phyloP scores from a whole-genome alignment of 2,113 vertebrate species.

The Chaenocephalus aceratus region DNA sequence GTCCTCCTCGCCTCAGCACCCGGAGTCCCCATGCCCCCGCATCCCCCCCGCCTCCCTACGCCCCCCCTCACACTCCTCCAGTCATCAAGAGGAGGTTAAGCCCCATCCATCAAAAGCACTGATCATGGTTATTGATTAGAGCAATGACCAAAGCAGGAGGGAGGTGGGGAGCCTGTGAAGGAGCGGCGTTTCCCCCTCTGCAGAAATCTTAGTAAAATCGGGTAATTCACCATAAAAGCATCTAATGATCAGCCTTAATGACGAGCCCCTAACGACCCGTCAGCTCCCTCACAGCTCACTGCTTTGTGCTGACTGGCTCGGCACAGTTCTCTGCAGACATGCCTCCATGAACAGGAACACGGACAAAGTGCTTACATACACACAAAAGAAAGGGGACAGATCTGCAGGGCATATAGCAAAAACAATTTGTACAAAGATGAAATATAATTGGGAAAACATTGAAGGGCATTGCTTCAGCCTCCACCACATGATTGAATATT shows the following conservation, averaged over 20 bases:
- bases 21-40: constrained; percentile 38
- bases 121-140: constrained; percentile 79
- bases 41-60: neutral
- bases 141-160: constrained; percentile 53
- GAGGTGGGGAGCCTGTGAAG: constrained; percentile 24
- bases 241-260: constrained; percentile 82
- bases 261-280: constrained; percentile 73
- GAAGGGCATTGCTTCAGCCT: neutral
- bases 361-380: constrained; percentile 71
- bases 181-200: constrained; percentile 29
- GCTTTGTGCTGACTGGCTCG: constrained; percentile 74
- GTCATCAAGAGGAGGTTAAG: constrained; percentile 68
- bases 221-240: constrained; percentile 76
- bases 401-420: constrained; percentile 40
- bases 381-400: constrained; percentile 55
- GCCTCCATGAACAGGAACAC: constrained; percentile 65
- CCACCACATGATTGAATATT: neutral
- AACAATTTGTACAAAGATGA: constrained; percentile 11
- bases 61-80: constrained; percentile 43
- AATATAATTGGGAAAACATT: constrained; percentile 26
- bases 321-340: constrained; percentile 62
- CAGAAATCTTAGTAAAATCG: constrained; percentile 58
- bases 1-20: constrained; percentile 92
- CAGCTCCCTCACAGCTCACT: constrained; percentile 67
- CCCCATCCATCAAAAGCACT: constrained; percentile 86